Evolutionary conservation across 2,888 invertebrate species (phyloP), one percentile per base, ranked within the genome.

Genomic region (Agonopterix subpropinquella): DNA sequence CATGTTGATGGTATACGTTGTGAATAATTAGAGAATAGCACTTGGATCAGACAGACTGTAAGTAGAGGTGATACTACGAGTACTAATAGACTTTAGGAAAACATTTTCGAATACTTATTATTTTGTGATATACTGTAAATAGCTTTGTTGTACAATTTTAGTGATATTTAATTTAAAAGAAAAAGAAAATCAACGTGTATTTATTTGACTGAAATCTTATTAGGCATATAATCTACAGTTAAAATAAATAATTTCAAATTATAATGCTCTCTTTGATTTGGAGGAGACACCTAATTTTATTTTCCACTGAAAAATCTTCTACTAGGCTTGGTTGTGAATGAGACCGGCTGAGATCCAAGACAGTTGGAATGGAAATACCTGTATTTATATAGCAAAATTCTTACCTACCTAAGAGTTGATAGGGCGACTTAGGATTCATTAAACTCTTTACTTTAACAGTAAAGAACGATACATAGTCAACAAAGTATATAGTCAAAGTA

Each of bases 71-170:
- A 80, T 77, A 77, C 74, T 82, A 43, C 28, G 28, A 28, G 28
- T 28, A 80, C 74, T 75, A 76, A 71, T 74, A 71, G 65, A 67
- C 62, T 80, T 77, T 73, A 74, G 73, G 70, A 64, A n/a, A 39
- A 4, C 67, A 71, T 71, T 73, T 78, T 70, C 70, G 67, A 73
- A 75, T 75, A 39, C 39, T 39, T n/a, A 80, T 84, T 70, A 68
- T 75, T 82, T 76, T 88, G 88, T 87, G 87, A 88, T 88, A 88
- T 87, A 86, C 64, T 88, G 87, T 87, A 87, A 85, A 88, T 87
- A 87, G 83, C 83, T 83, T 78, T 72, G 78, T 86, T 87, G 87
- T 87, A 87, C 84, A 87, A 86, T 85, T 78, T 84, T 86, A 87
- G 87, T 85, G 80, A 84, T 87, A 85, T 85, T 86, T 87, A 84